These are phyloP conservation scores for Hormiphora californensis DNA, from an alignment of 37 sponge, comb jelly and placozoan species.

Conservation along the genomic window DNA sequence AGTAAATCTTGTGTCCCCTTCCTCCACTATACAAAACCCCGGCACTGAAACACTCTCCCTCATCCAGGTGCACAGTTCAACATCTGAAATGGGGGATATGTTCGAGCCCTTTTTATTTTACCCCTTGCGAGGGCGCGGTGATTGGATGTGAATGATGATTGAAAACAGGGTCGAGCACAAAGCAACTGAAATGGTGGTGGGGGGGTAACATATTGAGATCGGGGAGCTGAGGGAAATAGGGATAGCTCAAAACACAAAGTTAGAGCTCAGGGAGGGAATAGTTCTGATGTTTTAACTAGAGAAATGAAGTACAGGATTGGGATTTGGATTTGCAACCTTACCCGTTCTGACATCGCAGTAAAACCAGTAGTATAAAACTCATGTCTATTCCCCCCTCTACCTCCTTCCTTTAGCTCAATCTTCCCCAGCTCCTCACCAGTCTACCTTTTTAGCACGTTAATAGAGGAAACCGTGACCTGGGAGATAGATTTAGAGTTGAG, in stretches of 20 bases:
- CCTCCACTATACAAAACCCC: too few species aligned
- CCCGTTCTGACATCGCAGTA: constrained; percentile 88
- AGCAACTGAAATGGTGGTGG: neutral
- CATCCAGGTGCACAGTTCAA: constrained; percentile 25
- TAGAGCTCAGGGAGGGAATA: neutral
- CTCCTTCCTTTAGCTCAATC: constrained; percentile 78
- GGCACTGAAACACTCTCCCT: constrained; percentile 24
- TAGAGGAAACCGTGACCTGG: constrained; percentile 30
- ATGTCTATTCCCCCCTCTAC: constrained; percentile 54
- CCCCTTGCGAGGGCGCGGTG: too few species aligned
- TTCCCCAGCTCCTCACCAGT: constrained; percentile 65
- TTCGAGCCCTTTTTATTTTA: too few species aligned
- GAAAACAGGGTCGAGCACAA: too few species aligned
- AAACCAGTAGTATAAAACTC: constrained; percentile 92
- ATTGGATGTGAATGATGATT: too few species aligned
- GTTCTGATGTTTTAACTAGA: too few species aligned
- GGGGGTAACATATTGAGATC: neutral
- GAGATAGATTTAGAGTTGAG: too few species aligned
- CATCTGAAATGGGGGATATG: constrained; percentile 5
- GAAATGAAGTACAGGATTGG: neutral
- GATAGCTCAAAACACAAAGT: neutral
- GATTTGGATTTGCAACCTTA: constrained; percentile 55
- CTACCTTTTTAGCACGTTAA: constrained; percentile 32
- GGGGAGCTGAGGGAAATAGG: neutral
- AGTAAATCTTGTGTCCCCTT: constrained; percentile 51